These are phyloP conservation scores for Miltochrista miniata DNA, from an alignment of 2,888 invertebrate genomes.

Conservation along the genomic window DNA sequence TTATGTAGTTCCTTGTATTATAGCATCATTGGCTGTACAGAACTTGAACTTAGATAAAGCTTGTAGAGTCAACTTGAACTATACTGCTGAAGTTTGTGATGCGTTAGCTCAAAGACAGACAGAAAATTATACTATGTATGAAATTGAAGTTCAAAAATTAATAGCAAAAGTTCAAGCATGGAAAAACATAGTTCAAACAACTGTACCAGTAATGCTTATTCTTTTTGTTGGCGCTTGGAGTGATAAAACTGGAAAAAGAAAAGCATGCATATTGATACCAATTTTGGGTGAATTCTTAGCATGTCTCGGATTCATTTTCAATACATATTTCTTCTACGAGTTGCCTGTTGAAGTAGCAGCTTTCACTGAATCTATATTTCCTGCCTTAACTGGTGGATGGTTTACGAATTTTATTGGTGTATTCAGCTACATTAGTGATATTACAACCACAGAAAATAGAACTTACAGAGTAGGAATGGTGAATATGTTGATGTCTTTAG, in stretches of 20 bases:
- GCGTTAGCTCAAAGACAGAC: slow-evolving; percentile 89
- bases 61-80: slow-evolving; percentile 91
- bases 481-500: slow-evolving; percentile 93
- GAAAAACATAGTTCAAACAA: slow-evolving; percentile 92
- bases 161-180: slow-evolving; percentile 91
- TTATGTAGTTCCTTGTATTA: slow-evolving; percentile 85
- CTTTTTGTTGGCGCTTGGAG: slow-evolving; percentile 93
- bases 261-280: slow-evolving; percentile 92
- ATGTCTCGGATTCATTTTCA: slow-evolving; percentile 89
- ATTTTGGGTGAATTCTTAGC: slow-evolving; percentile 91
- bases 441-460: slow-evolving; percentile 90
- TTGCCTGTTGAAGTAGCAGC: slow-evolving; percentile 91
- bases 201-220: slow-evolving; percentile 91
- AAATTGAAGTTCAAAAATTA: slow-evolving; percentile 86
- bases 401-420: slow-evolving; percentile 94
- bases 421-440: slow-evolving; percentile 94
- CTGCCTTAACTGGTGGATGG: slow-evolving; percentile 93
- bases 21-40: slow-evolving; percentile 90
- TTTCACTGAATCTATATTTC: slow-evolving; percentile 90
- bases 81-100: slow-evolving; percentile 87
- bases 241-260: slow-evolving; percentile 86
- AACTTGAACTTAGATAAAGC: slow-evolving; percentile 89
- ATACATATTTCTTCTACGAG: slow-evolving; percentile 90
- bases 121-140: slow-evolving; percentile 80
- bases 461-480: slow-evolving; percentile 93